Evolutionary conservation across 2,888 invertebrate species (phyloP), one percentile per base, ranked within the genome.

Genomic region (Orthonychiurus folsomi): DNA sequence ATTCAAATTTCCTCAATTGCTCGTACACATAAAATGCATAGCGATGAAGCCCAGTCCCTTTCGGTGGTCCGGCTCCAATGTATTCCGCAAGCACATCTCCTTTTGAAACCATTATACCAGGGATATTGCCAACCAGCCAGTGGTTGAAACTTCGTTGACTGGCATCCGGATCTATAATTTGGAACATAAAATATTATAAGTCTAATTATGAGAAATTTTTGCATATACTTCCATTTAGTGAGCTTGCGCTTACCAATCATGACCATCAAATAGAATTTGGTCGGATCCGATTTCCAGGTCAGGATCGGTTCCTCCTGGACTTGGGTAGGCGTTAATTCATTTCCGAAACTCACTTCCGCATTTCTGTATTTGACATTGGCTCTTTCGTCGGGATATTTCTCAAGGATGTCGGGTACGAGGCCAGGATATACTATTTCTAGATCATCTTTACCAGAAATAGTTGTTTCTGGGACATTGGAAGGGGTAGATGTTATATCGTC

Each of bases 91-190:
- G 70, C 2, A 74, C 74, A 55, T 80, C 78, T 55, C 81, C 81
- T 54, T 75, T 74, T 20, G 66, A 64, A 23, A 81, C 72, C 60
- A 79, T 75, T 63, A 70, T 74, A 37, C 79, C 80, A 24, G 80
- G 79, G 60, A 82, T 78, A 69, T 82, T 82, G n/a, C 77, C 79
- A 37, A 82, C 78, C 28, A 81, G 72, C 81, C 81, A 82, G 73
- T 82, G 82, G 66, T 80, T n/a, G n/a, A n/a, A n/a, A n/a, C n/a
- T n/a, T n/a, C n/a, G n/a, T n/a, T n/a, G n/a, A n/a, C n/a, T n/a
- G n/a, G n/a, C n/a, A n/a, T n/a, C n/a, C n/a, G n/a, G n/a, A n/a
- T n/a, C n/a, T n/a, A n/a, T n/a, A n/a, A n/a, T n/a, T n/a, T n/a
- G n/a, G n/a, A n/a, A n/a, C n/a, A n/a, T n/a, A n/a, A n/a, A n/a